Evolutionary conservation across 2,113 vertebrate genomes (phyloP).

Genomic region (Calyptommatus sinebrachiatus): DNA sequence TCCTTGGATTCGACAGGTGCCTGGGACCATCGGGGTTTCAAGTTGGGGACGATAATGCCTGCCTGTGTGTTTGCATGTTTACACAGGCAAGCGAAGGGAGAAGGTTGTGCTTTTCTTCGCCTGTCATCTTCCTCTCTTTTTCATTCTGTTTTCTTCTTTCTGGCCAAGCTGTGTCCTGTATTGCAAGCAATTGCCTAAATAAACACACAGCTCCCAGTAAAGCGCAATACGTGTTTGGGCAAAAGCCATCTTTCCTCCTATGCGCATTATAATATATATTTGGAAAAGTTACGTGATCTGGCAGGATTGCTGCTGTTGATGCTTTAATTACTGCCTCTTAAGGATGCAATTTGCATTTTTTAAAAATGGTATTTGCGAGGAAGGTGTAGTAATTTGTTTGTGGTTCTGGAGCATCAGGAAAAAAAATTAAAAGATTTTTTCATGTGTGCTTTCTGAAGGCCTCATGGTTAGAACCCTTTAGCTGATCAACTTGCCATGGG

Average conservation of each 20-base stretch:
- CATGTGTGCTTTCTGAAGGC: no score
- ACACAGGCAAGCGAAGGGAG: not conserved
- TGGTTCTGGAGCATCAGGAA: not conserved
- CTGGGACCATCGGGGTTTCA: not conserved
- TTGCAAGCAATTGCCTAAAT: slow-evolving; percentile 35
- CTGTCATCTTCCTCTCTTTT: not conserved
- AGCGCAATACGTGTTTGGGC: slow-evolving; percentile 58
- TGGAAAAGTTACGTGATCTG: slow-evolving; percentile 61
- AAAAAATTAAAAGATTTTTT: no score
- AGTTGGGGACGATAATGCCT: not conserved
- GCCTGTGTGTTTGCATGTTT: not conserved
- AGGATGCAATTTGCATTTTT: slow-evolving; percentile 62
- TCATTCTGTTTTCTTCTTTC: slow-evolving; percentile 26
- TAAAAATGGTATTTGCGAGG: slow-evolving; percentile 60
- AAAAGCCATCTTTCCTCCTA: slow-evolving; percentile 57
- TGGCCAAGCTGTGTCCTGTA: slow-evolving; percentile 44
- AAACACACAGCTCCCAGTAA: slow-evolving; percentile 63
- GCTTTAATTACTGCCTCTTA: slow-evolving; percentile 65
- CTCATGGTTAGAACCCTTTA: no score
- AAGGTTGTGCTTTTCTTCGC: not conserved
- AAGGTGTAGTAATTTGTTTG: not conserved
- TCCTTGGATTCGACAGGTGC: no score
- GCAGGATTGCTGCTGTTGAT: slow-evolving; percentile 64
- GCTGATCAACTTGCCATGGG: not conserved
- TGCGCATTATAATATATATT: slow-evolving; percentile 58